Evolutionary conservation across 2,888 invertebrate species (phyloP), one percentile per base, ranked within the genome.

Genomic region (Drosophila tanythrix): DNA sequence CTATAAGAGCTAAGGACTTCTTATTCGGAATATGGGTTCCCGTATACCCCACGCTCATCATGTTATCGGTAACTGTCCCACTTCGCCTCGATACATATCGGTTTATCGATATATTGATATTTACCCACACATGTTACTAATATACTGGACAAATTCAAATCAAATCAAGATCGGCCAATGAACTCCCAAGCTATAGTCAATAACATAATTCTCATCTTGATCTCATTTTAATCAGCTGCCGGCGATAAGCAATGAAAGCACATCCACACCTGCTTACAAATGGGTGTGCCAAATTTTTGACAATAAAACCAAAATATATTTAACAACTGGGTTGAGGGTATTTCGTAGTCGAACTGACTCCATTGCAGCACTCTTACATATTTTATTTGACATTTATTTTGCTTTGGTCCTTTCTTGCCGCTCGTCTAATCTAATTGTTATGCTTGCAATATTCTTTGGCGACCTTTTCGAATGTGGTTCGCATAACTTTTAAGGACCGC

Each of bases 371-470:
- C n/a, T 57, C 48, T 61, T 48, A 35, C 50, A 46, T 36, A 52
- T 57, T 43, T 66, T 59, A 38, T 50, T 46, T 36, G 29, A 46
- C 48, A 55, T 33, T 57, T 59, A 35, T 56, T 56, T 40, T 18
- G 4, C 40, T 57, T 62, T 31, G 25, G 46, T 51, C 27, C 59
- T 33, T 63, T 56, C 36, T 51, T 56, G 40, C 33, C 38, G n/a
- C 25, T 36, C 48, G 27, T 58, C 60, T 74, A 79, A 76, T 79
- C 63, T 76, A 77, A 80, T 77, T 76, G 76, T 66, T 76, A 53
- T 52, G 76, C 38, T 75, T 58, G 75, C 59, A 56, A 65, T 77
- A 79, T 25, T 33, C 53, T 40, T 70, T 56, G 36, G 48, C 52
- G 60, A 70, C 80, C 76, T 60, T 80, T 80, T 65, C 25, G 56